phyloP scores from a whole-genome alignment of 2,888 invertebrate genomes.

The Norana najaformis region DNA sequence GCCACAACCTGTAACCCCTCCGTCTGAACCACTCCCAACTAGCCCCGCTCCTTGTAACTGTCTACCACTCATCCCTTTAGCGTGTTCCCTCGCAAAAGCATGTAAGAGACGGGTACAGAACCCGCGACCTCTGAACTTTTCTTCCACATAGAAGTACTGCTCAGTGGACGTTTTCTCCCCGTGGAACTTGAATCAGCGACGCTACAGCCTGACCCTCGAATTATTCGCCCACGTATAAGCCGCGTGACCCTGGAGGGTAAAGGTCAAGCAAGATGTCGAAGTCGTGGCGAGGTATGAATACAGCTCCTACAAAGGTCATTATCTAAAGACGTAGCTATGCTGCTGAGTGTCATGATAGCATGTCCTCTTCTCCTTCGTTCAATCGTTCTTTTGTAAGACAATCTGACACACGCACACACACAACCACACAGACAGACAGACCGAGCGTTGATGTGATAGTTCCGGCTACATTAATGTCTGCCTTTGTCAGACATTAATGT shows the following conservation, averaged over 20 bases:
- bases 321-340: too few relatives aligned
- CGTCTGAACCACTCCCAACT: constrained; percentile 14
- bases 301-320: too few relatives aligned
- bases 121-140: constrained; percentile 33
- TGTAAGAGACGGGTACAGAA: constrained; percentile 39
- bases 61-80: constrained; percentile 33
- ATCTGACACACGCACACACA: too few relatives aligned
- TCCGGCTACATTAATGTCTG: too few relatives aligned
- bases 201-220: constrained; percentile 38
- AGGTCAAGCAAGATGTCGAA: too few relatives aligned
- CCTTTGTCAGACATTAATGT: too few relatives aligned
- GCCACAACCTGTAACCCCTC: background rate
- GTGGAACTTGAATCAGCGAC: constrained; percentile 35
- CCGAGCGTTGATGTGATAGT: too few relatives aligned
- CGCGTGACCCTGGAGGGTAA: constrained; percentile 28
- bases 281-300: too few relatives aligned
- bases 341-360: too few relatives aligned
- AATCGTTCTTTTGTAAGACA: too few relatives aligned
- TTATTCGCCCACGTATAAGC: constrained; percentile 41
- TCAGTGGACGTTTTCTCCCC: constrained; percentile 35
- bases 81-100: constrained; percentile 36
- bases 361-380: too few relatives aligned
- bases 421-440: too few relatives aligned
- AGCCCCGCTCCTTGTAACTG: constrained; percentile 25
- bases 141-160: constrained; percentile 38